These are phyloP conservation scores for Strongylocentrotus purpuratus DNA, from an alignment of 35 echinoderm and acorn worm genomes.

Conservation along the genomic window DNA sequence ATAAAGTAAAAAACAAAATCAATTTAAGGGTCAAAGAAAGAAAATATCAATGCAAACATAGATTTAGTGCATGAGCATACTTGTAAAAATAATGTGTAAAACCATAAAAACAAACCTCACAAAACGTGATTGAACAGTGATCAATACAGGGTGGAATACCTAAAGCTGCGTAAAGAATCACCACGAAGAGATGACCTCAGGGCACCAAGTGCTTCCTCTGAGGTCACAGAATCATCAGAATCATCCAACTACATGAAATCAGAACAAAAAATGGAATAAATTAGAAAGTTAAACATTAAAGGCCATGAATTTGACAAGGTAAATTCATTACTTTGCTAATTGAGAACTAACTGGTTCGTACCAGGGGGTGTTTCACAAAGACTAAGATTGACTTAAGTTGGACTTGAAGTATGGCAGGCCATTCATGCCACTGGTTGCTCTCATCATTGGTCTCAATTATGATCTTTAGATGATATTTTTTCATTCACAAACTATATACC, in stretches of 20 bases:
- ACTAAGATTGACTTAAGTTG: too few relatives aligned
- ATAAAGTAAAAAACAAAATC: too few relatives aligned
- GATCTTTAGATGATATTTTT: too few relatives aligned
- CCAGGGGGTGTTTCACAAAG: too few relatives aligned
- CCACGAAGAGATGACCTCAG: slow-evolving; percentile 66
- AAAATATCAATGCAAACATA: neutral
- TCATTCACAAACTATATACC: too few relatives aligned
- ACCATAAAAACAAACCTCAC: slow-evolving; percentile 52
- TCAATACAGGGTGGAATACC: slow-evolving; percentile 51
- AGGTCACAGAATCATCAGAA: slow-evolving; percentile 80
- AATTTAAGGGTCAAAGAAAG: neutral
- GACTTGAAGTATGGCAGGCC: too few relatives aligned
- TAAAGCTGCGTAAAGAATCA: slow-evolving; percentile 38
- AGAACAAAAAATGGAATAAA: neutral
- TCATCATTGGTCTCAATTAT: too few relatives aligned
- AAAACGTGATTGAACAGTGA: neutral
- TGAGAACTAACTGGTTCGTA: neutral
- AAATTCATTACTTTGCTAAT: neutral
- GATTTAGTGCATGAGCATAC: neutral
- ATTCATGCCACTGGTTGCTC: too few relatives aligned
- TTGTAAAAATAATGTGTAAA: neutral
- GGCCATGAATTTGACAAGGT: neutral
- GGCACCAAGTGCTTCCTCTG: slow-evolving; percentile 75
- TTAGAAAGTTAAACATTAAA: neutral
- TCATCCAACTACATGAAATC: slow-evolving; percentile 60